phyloP scores from a whole-genome alignment of 2,797 vertebrate genomes.

The Tachyglossus aculeatus region DNA sequence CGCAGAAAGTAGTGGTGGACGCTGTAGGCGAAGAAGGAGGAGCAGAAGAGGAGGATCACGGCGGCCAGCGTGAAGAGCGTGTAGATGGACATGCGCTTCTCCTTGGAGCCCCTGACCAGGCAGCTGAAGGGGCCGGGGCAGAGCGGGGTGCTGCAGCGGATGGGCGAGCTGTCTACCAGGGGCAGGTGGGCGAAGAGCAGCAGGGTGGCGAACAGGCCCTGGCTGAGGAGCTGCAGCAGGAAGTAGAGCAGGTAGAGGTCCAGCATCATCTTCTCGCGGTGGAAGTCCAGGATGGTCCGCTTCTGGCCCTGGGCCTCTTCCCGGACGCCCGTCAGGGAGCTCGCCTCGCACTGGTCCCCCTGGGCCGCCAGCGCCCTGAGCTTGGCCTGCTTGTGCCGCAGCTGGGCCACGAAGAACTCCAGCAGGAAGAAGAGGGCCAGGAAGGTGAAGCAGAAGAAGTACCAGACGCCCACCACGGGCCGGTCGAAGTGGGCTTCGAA shows the following conservation, averaged over 20 bases:
- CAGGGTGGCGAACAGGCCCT: slow-evolving; percentile 40
- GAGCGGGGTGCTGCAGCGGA: neutral
- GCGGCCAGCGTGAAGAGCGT: slow-evolving; percentile 11
- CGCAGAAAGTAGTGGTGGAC: slow-evolving; percentile 23
- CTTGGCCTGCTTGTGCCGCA: slow-evolving; percentile 26
- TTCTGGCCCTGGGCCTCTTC: neutral
- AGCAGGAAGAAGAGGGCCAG: slow-evolving; percentile 2
- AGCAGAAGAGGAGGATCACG: slow-evolving; percentile 6
- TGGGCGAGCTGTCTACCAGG: slow-evolving; percentile 12
- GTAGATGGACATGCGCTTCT: slow-evolving; percentile 44
- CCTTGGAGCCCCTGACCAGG: slow-evolving; percentile 16
- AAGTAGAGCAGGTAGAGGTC: slow-evolving; percentile 48
- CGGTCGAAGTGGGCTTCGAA: neutral
- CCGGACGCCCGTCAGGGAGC: slow-evolving; percentile 6
- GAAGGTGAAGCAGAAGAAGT: slow-evolving; percentile 40
- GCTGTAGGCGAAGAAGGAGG: slow-evolving; percentile 2
- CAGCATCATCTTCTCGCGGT: slow-evolving; percentile 41
- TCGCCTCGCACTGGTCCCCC: neutral
- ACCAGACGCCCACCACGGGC: neutral
- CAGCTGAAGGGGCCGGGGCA: slow-evolving; percentile 22
- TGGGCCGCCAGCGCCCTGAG: neutral
- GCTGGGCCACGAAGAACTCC: slow-evolving; percentile 42
- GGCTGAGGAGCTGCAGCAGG: slow-evolving; percentile 29
- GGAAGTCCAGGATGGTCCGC: slow-evolving; percentile 33
- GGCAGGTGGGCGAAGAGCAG: slow-evolving; percentile 38